phyloP scores from a whole-genome alignment of 2,797 vertebrate species.

The Sebastes trivittatus region DNA sequence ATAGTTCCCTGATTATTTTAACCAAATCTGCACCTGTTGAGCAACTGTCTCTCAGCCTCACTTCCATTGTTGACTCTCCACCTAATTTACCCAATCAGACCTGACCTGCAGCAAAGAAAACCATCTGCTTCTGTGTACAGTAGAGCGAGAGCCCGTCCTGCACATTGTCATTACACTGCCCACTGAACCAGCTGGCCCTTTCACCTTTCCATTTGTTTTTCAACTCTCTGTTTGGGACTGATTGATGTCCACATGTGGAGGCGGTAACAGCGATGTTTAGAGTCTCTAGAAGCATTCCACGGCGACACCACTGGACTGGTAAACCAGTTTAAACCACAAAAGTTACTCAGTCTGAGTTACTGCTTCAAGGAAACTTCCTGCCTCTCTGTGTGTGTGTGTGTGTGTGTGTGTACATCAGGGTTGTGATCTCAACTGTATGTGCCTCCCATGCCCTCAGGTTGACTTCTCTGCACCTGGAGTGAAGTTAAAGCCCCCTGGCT shows the following conservation, averaged over 20 bases:
- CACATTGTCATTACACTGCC: constrained; percentile 68
- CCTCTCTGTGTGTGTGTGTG: neutral
- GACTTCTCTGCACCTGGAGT: constrained; percentile 79
- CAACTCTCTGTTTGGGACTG: constrained; percentile 28
- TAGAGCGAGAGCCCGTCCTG: constrained; percentile 32
- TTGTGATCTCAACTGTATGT: constrained; percentile 58
- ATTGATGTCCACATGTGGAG: constrained; percentile 61
- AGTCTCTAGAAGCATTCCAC: constrained; percentile 58
- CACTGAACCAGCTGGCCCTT: constrained; percentile 64
- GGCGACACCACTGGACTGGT: constrained; percentile 63
- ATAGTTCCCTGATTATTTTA: neutral
- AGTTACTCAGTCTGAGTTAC: constrained; percentile 63
- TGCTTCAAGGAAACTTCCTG: constrained; percentile 55
- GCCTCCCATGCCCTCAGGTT: constrained; percentile 74
- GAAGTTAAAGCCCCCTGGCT: constrained; percentile 71
- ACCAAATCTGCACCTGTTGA: constrained; percentile 53
- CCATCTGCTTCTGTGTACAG: constrained; percentile 59
- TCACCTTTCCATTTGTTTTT: constrained; percentile 52
- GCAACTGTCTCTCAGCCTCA: neutral
- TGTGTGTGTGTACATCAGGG: constrained; percentile 21
- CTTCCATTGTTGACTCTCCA: neutral
- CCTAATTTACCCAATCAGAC: constrained; percentile 37
- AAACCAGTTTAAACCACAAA: constrained; percentile 66
- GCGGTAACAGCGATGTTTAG: constrained; percentile 66
- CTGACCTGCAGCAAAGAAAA: constrained; percentile 49